A percentile compares a stretch with the other conserved stretches of the same genome.
These are phyloP conservation scores for Nasonovia ribisnigri DNA, from an alignment of 2,888 invertebrate species.

Conservation along the genomic window DNA sequence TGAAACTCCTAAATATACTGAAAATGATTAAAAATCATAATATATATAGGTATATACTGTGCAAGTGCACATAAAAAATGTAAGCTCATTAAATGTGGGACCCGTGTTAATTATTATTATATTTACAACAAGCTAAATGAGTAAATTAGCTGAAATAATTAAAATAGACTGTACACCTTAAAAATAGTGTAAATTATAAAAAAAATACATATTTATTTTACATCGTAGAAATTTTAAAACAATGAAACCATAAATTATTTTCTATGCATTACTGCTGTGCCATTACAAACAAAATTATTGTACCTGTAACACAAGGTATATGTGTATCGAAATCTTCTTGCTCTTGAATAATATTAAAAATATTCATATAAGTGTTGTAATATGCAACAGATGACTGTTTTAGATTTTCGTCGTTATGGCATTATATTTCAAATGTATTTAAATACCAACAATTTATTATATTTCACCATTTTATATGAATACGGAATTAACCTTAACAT, in stretches of 20 bases:
- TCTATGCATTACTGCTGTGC: not conserved
- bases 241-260: not conserved
- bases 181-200: constrained; percentile 2
- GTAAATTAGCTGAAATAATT: not conserved
- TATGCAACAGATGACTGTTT: not conserved
- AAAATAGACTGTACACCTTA: not conserved
- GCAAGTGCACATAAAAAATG: constrained; percentile 26
- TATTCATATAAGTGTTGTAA: not conserved
- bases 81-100: constrained; percentile 18
- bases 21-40: not conserved
- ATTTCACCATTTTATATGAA: not conserved
- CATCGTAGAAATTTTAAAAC: not conserved
- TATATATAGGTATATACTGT: not conserved
- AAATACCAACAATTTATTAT: not conserved
- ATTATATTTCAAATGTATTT: not conserved
- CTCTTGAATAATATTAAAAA: not conserved
- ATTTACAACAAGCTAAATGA: constrained; percentile 7
- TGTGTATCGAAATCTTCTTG: not conserved
- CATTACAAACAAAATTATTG: not conserved
- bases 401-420: not conserved
- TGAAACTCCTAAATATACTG: not conserved
- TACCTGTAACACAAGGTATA: not conserved
- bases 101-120: not conserved
- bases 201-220: constrained; percentile 3
- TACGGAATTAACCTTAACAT: not conserved